Percentiles rank a stretch among this genome's conserved stretches.
Evolutionary conservation across 2,113 vertebrate genomes (phyloP).

Genomic region (Ciconia maguari): DNA sequence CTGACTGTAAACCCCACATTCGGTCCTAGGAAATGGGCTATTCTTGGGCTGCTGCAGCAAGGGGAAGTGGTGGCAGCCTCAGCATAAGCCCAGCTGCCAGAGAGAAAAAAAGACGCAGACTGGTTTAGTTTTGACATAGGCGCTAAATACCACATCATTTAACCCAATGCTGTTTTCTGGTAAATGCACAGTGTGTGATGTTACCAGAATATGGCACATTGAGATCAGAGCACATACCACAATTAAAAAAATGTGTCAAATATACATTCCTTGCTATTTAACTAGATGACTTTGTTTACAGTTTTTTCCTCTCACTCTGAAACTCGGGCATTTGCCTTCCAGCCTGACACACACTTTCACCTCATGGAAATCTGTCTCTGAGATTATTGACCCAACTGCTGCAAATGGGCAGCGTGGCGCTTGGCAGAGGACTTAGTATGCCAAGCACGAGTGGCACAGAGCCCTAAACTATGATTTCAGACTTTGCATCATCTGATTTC

Average conservation of each 20-base stretch:
- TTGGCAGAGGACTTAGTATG: background rate
- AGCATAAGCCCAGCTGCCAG: background rate
- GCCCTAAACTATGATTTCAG: background rate
- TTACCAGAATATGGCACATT: background rate
- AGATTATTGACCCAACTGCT: background rate
- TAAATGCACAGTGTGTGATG: background rate
- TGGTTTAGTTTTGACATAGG: background rate
- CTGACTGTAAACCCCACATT: background rate
- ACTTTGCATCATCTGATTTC: background rate
- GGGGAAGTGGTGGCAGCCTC: slow-evolving; percentile 1
- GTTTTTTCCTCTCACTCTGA: background rate
- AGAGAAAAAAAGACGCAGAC: background rate
- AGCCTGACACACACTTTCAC: background rate
- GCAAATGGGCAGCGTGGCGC: background rate
- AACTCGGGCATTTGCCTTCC: background rate
- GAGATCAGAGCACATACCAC: rapidly evolving
- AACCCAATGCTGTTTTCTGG: background rate
- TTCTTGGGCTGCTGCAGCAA: background rate
- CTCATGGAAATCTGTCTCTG: background rate
- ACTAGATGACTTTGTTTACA: background rate
- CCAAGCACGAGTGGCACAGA: background rate
- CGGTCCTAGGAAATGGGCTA: background rate
- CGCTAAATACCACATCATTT: background rate
- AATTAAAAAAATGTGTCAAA: background rate
- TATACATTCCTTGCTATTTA: background rate